Evolutionary conservation across 2,113 vertebrate genomes (phyloP), one percentile per base, ranked within the genome.

Genomic region (Tor tambroides): DNA sequence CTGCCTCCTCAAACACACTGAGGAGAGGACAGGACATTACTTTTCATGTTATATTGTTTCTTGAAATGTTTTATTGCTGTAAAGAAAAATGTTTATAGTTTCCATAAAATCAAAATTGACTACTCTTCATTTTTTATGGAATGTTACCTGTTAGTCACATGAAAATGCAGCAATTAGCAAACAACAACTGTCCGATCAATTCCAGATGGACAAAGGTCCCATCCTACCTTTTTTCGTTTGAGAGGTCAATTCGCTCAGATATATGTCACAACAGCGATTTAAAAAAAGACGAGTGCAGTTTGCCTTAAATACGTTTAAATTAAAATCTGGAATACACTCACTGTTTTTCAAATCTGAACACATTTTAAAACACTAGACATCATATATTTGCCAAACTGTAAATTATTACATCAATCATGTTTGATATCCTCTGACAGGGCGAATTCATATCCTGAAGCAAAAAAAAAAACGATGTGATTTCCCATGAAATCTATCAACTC

Each of bases 1-100:
- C 86, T 0, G 95, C 95, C 0, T 95, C 92, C 90, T 96, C 95
- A 87, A 97, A 97, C 9, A 95, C 94, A 1, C 96, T 97, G 91
- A 26, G 14, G 0, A 14, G 10, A 51, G 65, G 12, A 35, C 10
- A 38, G 15, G 1, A 28, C 8, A 59, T 43, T 15, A 38, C 5
- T 46, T 46, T 28, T 43, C 38, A 75, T 8, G 74, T 8, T 76
- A 46, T 6, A 46, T 41, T 41, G 35, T 38, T 72, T 26, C 41
- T 46, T 76, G 11, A 11, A n/a, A 76, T 46, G 12, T 14, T 2
- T 14, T n/a, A 23, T 19, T 38, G 1, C 21, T 74, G 10, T 43
- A 74, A 43, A 43, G 4, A 15, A 43, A 7, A 14, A 14, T 43
- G 23, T 71, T 71, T 71, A 10, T 38, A 35, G 17, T 71, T 19